A percentile compares a stretch with the other conserved stretches of the same genome.
Evolutionary conservation across 2,113 vertebrate genomes (phyloP).

Genomic region (Ibidorhyncha struthersii): DNA sequence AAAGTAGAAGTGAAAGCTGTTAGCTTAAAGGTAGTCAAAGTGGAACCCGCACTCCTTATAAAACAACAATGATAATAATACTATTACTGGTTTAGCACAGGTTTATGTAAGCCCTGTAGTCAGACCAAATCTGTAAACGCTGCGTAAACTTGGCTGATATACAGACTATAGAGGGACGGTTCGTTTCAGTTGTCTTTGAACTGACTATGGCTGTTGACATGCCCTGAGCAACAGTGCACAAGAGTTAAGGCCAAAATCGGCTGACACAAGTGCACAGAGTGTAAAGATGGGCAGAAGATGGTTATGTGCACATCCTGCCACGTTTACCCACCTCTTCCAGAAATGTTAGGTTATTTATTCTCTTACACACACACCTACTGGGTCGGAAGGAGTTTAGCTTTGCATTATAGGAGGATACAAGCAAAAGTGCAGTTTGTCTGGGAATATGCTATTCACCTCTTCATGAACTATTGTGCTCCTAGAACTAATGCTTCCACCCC

Average conservation of each 20-base stretch:
- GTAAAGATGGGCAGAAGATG: neutral
- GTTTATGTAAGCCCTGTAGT: neutral
- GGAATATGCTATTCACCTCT: neutral
- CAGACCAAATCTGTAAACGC: rapidly evolving
- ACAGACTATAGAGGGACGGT: neutral
- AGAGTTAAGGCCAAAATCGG: neutral
- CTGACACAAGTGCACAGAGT: neutral
- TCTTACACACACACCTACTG: neutral
- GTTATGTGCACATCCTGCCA: neutral
- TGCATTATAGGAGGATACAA: neutral
- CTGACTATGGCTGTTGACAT: neutral
- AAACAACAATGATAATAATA: neutral
- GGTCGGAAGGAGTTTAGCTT: neutral
- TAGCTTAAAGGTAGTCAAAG: neutral
- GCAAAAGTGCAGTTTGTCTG: neutral
- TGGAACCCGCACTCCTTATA: neutral
- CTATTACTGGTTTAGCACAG: neutral
- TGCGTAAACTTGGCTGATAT: neutral
- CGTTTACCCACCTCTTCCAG: neutral
- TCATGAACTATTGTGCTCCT: neutral
- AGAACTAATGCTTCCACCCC: neutral
- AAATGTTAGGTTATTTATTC: neutral
- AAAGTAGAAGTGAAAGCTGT: neutral
- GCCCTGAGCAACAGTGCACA: neutral
- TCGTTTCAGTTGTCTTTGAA: neutral